Evolutionary conservation across 2,797 vertebrate species (phyloP).

Genomic region (Lagorchestes hirsutus): DNA sequence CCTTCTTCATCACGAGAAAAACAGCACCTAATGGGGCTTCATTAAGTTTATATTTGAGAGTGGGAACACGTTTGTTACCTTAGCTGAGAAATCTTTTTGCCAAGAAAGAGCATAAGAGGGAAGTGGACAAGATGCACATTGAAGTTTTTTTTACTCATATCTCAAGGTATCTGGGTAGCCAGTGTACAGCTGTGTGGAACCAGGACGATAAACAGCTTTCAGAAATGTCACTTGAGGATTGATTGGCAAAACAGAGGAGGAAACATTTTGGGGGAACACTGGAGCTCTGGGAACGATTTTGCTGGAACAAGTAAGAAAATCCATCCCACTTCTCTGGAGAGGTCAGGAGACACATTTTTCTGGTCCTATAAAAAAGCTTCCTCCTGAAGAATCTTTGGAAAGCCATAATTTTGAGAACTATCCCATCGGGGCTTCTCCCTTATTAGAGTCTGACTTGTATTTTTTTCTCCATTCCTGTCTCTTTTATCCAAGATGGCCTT

Average conservation of each 20-base stretch:
- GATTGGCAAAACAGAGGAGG: background rate
- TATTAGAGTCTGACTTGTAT: background rate
- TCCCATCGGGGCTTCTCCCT: background rate
- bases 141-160: background rate
- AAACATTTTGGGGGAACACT: background rate
- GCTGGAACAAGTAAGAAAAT: background rate
- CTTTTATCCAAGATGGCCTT: background rate
- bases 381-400: background rate
- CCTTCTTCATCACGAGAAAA: constrained; percentile 57
- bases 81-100: constrained; percentile 39
- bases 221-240: background rate
- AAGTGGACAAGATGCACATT: background rate
- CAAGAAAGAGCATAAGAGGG: background rate
- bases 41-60: constrained; percentile 68
- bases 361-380: background rate
- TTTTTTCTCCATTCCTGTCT: background rate
- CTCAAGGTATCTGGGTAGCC: background rate
- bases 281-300: background rate
- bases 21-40: constrained; percentile 35
- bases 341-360: background rate
- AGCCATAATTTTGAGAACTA: background rate
- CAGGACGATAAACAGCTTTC: background rate
- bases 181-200: background rate
- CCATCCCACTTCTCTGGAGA: background rate
- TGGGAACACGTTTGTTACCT: constrained; percentile 17